A percentile compares a stretch with the other conserved stretches of the same genome.
Evolutionary conservation across 1,140 invertebrate genomes (phyloP).

Genomic region (Tetranychus urticae): DNA sequence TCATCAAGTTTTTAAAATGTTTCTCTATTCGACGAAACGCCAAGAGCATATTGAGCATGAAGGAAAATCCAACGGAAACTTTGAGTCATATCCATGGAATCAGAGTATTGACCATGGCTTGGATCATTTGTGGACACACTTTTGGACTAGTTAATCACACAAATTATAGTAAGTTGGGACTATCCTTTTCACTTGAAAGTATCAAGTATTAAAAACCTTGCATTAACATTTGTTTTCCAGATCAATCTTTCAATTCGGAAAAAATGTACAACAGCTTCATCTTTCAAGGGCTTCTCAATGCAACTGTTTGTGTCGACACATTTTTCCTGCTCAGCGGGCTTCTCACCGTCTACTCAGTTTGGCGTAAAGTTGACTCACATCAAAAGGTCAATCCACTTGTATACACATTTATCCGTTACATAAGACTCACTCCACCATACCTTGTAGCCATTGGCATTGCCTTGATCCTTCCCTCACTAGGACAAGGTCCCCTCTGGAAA

Average conservation of each 20-base stretch:
- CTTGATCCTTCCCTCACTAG: conserved; percentile 4
- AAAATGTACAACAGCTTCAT: not conserved
- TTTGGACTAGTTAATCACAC: not conserved
- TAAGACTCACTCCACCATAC: conserved; percentile 10
- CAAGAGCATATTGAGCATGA: not conserved
- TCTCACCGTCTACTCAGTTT: conserved; percentile 6
- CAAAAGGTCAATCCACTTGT: conserved; percentile 4
- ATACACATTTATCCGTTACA: not conserved
- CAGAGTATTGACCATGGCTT: conserved; percentile 60
- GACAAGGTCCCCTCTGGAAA: conserved; percentile 10
- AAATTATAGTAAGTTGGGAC: not conserved
- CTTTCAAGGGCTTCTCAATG: not conserved
- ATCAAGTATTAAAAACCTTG: not conserved
- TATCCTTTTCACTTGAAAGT: not conserved
- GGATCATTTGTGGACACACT: conserved; percentile 76
- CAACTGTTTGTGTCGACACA: conserved; percentile 7
- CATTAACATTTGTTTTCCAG: not conserved
- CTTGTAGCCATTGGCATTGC: conserved; percentile 4
- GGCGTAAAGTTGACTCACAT: not conserved
- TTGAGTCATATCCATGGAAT: conserved; percentile 38
- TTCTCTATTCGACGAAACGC: conserved; percentile 1
- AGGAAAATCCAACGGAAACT: not conserved
- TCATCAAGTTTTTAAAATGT: not conserved
- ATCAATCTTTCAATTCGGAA: not conserved
- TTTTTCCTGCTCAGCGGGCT: conserved; percentile 6